Evolutionary conservation across 2,888 invertebrate genomes (phyloP), one percentile per base, ranked within the genome.

Genomic region (Cataglyphis cursor): DNA sequence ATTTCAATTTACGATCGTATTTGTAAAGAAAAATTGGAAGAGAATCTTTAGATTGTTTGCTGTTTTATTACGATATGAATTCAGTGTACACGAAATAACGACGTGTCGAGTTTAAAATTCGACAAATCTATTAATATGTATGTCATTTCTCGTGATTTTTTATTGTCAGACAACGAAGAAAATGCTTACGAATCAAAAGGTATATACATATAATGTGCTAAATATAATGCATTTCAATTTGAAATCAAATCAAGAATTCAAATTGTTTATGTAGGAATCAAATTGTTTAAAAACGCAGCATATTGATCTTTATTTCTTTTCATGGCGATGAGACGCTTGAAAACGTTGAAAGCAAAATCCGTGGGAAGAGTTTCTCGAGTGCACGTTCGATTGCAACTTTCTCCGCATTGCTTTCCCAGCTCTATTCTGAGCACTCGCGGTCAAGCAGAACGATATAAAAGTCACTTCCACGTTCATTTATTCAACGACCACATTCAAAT

Each of bases 331-430:
- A 51, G 81, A 81, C 65, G 85, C 85, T 87, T 88, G 88, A 84
- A 88, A 90, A 90, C 87, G 82, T 88, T 86, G 90, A 92, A 91
- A 90, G 90, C 84, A 90, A 91, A 91, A 89, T 90, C 91, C 91
- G 92, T 92, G 92, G 92, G 92, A 93, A 92, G 92, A 92, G 90
- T 92, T 91, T 91, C 90, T 89, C 87, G 85, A 86, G 91, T 90
- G 78, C 85, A 83, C 68, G 86, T 78, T 51, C 35, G 44, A 41
- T 70, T 21, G 78, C 80, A 87, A 93, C 93, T 92, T 93, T 93
- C 93, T 91, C 93, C 89, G 89, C 91, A 88, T 90, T 81, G 90
- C 92, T 92, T 92, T 92, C 92, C 89, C 92, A 89, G 88, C 90
- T 87, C 88, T 86, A 84, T 82, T 87, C 86, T 85, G 86, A 82